Base-by-base conservation (phyloP, 2,113 vertebrate genomes). In the Buteo buteo region DNA sequence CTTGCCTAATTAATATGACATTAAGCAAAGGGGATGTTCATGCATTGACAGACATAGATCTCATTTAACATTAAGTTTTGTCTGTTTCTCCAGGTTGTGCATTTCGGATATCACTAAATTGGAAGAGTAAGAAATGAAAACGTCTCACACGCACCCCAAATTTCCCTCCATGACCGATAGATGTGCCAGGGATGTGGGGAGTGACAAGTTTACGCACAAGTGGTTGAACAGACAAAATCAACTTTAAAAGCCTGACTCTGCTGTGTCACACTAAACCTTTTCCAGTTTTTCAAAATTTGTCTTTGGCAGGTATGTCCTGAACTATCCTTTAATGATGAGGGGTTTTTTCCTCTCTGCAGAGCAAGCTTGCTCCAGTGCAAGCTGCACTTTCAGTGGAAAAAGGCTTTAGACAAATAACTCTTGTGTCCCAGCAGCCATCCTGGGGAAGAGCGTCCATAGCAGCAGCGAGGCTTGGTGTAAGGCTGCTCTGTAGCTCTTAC, bases 111-210 rank as follows among this genome's bases (percentile, higher is more conserved):
- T 6, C 34, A 4, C 22, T 21, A 32, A 66, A 26, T 3, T 16
- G 49, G n/a, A 49, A 50, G 29, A 49, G 31, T 8, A 0, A 31
- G 31, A 45, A 57, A 19, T 2, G 3, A 40, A 4, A 7, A 4
- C 4, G 3, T 42, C 31, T 73, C 49, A 20, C 40, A 17, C 0
- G 0, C 4, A 4, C 5, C 40, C 26, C 31, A 14, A 0, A 11
- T 10, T 13, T 36, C 58, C 54, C 49, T 28, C 62, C 3, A 0
- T 18, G 25, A 19, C 31, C 3, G 0, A 9, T 8, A 50, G 25
- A 4, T 10, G 1, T 2, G 8, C 16, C 29, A 15, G 19, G 25
- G 9, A 34, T 0, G 6, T 4, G 49, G 32, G 8, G 45, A 55
- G 17, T 0, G 7, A 50, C 10, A 21, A 5, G 11, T 24, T 50